Evolutionary conservation across 2,797 vertebrate species (phyloP).

Genomic region (Ptychobarbus kaznakovi): DNA sequence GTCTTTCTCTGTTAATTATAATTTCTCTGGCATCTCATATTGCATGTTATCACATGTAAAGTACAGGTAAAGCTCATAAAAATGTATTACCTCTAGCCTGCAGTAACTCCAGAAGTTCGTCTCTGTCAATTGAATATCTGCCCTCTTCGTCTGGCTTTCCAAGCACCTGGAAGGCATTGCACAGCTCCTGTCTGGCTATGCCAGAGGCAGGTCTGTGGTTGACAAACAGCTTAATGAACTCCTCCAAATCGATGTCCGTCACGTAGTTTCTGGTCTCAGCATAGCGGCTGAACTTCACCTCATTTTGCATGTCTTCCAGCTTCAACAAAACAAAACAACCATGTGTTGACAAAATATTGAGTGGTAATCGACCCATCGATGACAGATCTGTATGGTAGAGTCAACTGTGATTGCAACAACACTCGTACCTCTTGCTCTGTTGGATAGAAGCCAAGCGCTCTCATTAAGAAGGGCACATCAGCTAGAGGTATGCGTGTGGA

Average conservation of each 20-base stretch:
- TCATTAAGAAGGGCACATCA: slow-evolving; percentile 88
- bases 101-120: slow-evolving; percentile 82
- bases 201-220: slow-evolving; percentile 89
- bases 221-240: slow-evolving; percentile 91
- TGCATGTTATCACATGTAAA: background rate
- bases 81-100: slow-evolving; percentile 81
- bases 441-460: slow-evolving; percentile 90
- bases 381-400: background rate
- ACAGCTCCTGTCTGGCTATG: slow-evolving; percentile 75
- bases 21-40: background rate
- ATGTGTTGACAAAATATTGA: slow-evolving; percentile 17
- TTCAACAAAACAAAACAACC: slow-evolving; percentile 62
- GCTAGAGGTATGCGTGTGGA: slow-evolving; percentile 83
- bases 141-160: slow-evolving; percentile 71
- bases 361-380: background rate
- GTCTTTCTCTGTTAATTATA: slow-evolving; percentile 9
- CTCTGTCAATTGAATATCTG: slow-evolving; percentile 75
- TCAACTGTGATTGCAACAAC: background rate
- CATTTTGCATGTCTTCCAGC: slow-evolving; percentile 92
- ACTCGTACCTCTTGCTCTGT: slow-evolving; percentile 87
- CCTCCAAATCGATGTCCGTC: slow-evolving; percentile 83
- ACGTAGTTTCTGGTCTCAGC: slow-evolving; percentile 84
- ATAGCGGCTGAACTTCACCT: slow-evolving; percentile 89
- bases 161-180: slow-evolving; percentile 79
- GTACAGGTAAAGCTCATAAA: background rate